Evolutionary conservation across 2,797 vertebrate species (phyloP), one percentile per base, ranked within the genome.

Genomic region (Zenarchopterus dispar): DNA sequence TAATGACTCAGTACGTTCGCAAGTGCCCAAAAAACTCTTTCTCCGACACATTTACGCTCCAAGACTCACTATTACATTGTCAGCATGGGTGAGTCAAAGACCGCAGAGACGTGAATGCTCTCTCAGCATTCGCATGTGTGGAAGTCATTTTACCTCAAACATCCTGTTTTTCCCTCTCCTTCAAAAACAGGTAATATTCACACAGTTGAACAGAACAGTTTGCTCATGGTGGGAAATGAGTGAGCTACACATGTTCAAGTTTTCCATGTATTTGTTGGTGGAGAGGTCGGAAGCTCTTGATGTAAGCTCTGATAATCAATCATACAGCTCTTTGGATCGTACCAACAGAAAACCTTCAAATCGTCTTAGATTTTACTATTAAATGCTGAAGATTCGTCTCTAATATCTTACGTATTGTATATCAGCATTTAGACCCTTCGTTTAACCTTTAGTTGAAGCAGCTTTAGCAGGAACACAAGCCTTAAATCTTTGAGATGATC

Each of bases 81-180:
- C 55, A 65, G 67, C 56, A 63, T 46, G 23, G 31, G 17, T 78
- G 84, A 82, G 66, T 85, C 75, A 76, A 68, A 64, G 47, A 69
- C 68, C 70, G 43, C 62, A 54, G 60, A 63, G 45, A 67, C 50
- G 70, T 65, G 73, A 85, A 57, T 54, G 24, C 17, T 59, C 43
- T 50, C 26, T 43, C 33, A 80, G 54, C 48, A 49, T 75, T 84
- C 81, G 68, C 16, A 26, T 42, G 41, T 55, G 33, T 55, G 53
- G 13, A 62, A 22, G n/a, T 73, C 28, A 57, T 67, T n/a, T 66
- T 18, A 24, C 36, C 33, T 60, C n/a, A 33, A n/a, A 41, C 71
- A 75, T 81, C 75, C 71, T 70, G 78, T 73, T 73, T 73, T 57
- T 41, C n/a, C 5, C 8, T 17, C 45, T 2, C 33, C 4, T 15